Conservation (phyloP, 2,797 vertebrate genomes). For the Adelosebastes latens region DNA sequence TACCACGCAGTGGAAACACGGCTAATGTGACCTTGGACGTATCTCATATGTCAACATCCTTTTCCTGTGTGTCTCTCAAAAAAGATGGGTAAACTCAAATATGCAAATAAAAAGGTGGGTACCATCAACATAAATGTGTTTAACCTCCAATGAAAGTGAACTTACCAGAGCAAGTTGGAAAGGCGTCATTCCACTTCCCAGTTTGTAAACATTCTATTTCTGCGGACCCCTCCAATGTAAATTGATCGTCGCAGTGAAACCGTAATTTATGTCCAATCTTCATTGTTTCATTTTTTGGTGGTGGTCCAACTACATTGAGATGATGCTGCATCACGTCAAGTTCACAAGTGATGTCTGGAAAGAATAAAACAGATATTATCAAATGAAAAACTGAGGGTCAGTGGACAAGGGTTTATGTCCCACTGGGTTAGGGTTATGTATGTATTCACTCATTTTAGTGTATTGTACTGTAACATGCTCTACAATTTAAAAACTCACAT, state of each 20-base stretch:
- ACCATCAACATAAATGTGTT: not conserved
- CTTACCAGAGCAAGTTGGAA: constrained; percentile 64
- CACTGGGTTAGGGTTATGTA: not conserved
- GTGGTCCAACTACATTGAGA: constrained; percentile 25
- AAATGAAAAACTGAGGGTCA: not conserved
- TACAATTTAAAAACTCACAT: not conserved
- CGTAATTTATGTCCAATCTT: constrained; percentile 42
- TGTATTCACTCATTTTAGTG: not conserved
- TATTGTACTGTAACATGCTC: not conserved
- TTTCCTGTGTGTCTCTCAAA: not conserved
- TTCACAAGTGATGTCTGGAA: constrained; percentile 39
- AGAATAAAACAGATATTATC: not conserved
- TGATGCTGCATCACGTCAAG: not conserved
- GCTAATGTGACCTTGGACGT: not conserved
- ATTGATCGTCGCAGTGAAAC: constrained; percentile 46
- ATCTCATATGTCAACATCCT: not conserved
- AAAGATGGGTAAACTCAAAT: not conserved
- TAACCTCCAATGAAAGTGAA: not conserved
- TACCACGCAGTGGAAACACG: not conserved
- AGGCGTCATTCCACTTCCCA: constrained; percentile 64
- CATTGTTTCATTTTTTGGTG: not conserved
- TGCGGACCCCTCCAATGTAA: not conserved
- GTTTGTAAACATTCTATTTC: constrained; percentile 55
- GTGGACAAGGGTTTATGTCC: not conserved
- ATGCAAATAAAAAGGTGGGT: not conserved